phyloP scores from a whole-genome alignment of 2,113 vertebrate genomes.

The Ammodramus savannarum region DNA sequence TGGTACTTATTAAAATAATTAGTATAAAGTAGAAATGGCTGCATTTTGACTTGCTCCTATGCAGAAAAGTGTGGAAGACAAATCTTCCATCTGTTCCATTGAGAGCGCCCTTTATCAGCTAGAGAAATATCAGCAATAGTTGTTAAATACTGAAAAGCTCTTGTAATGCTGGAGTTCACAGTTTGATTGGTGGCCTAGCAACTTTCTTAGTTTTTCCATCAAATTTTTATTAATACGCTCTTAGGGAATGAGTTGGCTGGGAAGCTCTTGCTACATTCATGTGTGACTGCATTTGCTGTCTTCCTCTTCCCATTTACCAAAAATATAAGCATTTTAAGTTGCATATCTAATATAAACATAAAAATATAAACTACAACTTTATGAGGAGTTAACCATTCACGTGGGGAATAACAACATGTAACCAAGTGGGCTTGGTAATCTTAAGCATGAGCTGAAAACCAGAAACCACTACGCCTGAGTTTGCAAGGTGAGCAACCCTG shows the following conservation, averaged over 20 bases:
- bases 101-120: not conserved
- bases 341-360: not conserved
- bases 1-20: not conserved
- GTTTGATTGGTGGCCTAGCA: not conserved
- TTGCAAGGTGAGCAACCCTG: not conserved
- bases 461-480: accelerated
- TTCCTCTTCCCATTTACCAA: not conserved
- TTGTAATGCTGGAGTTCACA: not conserved
- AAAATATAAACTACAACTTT: not conserved
- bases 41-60: not conserved
- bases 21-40: not conserved
- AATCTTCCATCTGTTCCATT: not conserved
- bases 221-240: not conserved
- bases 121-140: not conserved
- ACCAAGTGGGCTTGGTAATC: not conserved
- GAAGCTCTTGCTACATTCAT: not conserved
- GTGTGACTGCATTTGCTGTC: not conserved
- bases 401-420: not conserved
- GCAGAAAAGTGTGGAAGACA: not conserved
- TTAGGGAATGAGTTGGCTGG: not conserved
- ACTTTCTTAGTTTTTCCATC: not conserved
- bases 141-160: not conserved
- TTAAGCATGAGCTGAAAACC: not conserved
- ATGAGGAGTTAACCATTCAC: not conserved
- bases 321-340: not conserved